These are phyloP conservation scores for Todiramphus saurophagus DNA, from an alignment of 2,113 vertebrate genomes.

Conservation along the genomic window DNA sequence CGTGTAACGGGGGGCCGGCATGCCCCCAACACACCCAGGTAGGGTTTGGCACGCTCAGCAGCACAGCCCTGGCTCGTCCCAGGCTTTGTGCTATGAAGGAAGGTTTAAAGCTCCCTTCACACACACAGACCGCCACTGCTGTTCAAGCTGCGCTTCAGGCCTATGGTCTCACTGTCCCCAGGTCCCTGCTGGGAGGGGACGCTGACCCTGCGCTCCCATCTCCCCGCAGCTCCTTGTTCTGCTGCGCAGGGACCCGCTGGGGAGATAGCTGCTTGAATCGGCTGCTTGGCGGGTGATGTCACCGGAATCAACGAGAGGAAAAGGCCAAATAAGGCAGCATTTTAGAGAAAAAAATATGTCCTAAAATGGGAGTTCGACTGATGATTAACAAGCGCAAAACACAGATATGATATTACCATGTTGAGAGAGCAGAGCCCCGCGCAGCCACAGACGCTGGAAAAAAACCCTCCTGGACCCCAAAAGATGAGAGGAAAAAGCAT, in stretches of 20 bases:
- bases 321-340: slow-evolving; percentile 47
- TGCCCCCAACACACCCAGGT: accelerated
- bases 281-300: slow-evolving; percentile 28
- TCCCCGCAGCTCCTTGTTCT: neutral
- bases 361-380: slow-evolving; percentile 44
- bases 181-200: neutral
- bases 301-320: neutral
- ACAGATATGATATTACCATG: neutral
- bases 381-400: neutral
- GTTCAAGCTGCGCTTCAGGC: accelerated
- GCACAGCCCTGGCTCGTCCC: neutral
- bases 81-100: accelerated
- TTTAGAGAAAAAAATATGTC: neutral
- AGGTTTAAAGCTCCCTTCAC: neutral
- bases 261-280: neutral
- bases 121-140: accelerated
- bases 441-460: neutral
- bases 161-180: accelerated
- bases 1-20: accelerated
- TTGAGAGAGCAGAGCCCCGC: neutral
- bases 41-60: neutral
- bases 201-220: accelerated
- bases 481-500: neutral
- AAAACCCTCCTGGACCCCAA: neutral
- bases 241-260: neutral